phyloP scores from a whole-genome alignment of 2,888 invertebrate species.

The Lepeophtheirus nordmannii region DNA sequence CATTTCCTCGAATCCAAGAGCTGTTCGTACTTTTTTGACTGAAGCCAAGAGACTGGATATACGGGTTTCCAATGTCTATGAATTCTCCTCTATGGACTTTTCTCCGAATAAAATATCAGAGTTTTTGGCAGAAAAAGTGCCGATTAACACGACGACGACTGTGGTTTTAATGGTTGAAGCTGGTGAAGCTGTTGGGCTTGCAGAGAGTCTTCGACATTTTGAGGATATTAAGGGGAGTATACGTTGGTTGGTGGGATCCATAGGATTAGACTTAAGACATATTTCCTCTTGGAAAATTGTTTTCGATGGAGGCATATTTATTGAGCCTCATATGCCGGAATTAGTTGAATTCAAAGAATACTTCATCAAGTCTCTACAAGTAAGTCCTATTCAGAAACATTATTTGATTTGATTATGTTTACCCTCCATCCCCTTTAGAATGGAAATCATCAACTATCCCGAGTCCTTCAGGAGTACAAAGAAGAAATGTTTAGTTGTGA shows the following conservation, averaged over 20 bases:
- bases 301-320: slow-evolving; percentile 20
- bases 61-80: background rate
- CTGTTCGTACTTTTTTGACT: slow-evolving; percentile 1
- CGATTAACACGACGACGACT: background rate
- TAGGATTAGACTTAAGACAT: slow-evolving; percentile 15
- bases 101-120: background rate
- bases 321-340: slow-evolving; percentile 24
- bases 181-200: slow-evolving; percentile 17
- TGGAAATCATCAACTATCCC: slow-evolving; percentile 3
- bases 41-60: slow-evolving; percentile 22
- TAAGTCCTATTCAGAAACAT: background rate
- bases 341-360: slow-evolving; percentile 18
- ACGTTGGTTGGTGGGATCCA: slow-evolving; percentile 19
- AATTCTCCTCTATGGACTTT: background rate
- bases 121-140: background rate
- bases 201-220: slow-evolving; percentile 17
- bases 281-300: slow-evolving; percentile 15
- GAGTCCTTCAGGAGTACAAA: slow-evolving; percentile 20
- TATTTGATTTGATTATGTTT: background rate
- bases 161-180: slow-evolving; percentile 21
- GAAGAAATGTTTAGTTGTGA: slow-evolving; percentile 23
- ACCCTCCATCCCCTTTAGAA: background rate
- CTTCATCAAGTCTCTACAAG: slow-evolving; percentile 14
- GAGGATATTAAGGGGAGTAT: background rate
- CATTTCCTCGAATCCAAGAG: slow-evolving; percentile 10